Evolutionary conservation across 2,888 invertebrate genomes (phyloP).

Genomic region (Anticlea derivata): DNA sequence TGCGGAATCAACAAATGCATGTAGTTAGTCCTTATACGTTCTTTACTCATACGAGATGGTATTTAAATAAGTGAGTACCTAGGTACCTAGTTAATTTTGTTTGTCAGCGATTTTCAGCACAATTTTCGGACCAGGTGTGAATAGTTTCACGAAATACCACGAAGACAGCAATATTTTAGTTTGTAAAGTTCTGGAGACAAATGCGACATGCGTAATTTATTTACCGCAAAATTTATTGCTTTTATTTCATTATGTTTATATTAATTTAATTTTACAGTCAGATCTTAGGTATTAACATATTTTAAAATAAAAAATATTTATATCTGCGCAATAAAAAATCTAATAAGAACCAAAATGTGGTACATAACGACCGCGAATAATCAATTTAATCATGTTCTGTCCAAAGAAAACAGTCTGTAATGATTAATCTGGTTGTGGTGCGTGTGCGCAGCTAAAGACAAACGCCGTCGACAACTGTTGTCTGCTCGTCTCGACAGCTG

Average conservation of each 20-base stretch:
- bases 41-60: constrained; percentile 23
- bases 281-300: background rate
- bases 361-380: constrained; percentile 27
- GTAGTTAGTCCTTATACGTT: constrained; percentile 20
- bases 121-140: constrained; percentile 20
- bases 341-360: constrained; percentile 29
- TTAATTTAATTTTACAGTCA: constrained; percentile 12
- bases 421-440: constrained; percentile 63
- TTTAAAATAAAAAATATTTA: constrained; percentile 12
- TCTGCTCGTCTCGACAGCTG: constrained; percentile 80
- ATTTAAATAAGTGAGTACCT: too few species aligned
- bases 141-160: constrained; percentile 30
- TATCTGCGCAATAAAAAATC: constrained; percentile 9
- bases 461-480: constrained; percentile 79
- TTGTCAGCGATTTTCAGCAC: constrained; percentile 7
- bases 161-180: constrained; percentile 30
- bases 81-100: too few species aligned
- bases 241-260: constrained; percentile 30
- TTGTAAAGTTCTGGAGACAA: constrained; percentile 33
- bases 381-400: constrained; percentile 40
- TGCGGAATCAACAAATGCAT: constrained; percentile 40
- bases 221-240: constrained; percentile 28
- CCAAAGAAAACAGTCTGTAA: constrained; percentile 59
- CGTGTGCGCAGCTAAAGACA: constrained; percentile 62
- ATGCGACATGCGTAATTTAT: constrained; percentile 36